phyloP scores from a whole-genome alignment of 2,113 vertebrate species.

The Pavo muticus region DNA sequence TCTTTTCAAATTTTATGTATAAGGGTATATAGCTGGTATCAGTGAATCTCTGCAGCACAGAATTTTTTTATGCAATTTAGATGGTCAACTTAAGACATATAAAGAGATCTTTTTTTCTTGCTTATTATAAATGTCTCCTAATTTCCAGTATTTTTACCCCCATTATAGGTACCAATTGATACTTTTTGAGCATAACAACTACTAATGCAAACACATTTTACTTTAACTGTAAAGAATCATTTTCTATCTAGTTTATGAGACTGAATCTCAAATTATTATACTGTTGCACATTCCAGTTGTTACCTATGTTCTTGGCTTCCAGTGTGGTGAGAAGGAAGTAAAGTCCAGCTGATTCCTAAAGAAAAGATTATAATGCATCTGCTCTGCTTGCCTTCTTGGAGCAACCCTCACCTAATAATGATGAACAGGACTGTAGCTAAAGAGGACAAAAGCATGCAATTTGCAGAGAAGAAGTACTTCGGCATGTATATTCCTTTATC shows the following conservation, averaged over 20 bases:
- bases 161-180: background rate
- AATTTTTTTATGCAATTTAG: background rate
- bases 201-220: background rate
- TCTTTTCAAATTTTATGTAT: background rate
- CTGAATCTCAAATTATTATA: background rate
- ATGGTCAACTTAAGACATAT: background rate
- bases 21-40: background rate
- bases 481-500: rapidly evolving
- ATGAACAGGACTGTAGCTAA: background rate
- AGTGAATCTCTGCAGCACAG: background rate
- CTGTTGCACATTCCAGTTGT: background rate
- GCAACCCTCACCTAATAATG: background rate
- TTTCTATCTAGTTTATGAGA: background rate
- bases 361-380: background rate
- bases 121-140: background rate
- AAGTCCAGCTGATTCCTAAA: background rate
- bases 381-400: background rate
- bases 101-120: background rate
- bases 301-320: background rate
- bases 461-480: background rate
- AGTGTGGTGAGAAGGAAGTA: rapidly evolving
- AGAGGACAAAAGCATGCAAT: rapidly evolving
- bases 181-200: background rate
- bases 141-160: background rate
- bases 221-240: background rate